Conservation (phyloP, 2,113 vertebrate species). For the Shinisaurus crocodilurus region DNA sequence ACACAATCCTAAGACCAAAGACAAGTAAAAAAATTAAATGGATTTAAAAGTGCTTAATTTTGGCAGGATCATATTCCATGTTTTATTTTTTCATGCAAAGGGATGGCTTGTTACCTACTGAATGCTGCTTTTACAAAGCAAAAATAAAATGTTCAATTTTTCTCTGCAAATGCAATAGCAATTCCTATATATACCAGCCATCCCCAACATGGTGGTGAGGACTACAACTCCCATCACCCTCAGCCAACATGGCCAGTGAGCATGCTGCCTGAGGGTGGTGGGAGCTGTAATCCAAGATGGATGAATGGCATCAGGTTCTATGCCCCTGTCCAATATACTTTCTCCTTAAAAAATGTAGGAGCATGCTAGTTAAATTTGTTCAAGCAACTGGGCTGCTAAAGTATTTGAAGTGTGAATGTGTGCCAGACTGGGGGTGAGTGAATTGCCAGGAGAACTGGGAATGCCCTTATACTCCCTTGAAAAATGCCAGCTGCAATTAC, state of each 20-base stretch:
- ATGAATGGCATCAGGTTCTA: no score
- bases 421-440: background rate
- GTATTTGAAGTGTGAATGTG: background rate
- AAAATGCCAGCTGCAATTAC: slow-evolving; percentile 28
- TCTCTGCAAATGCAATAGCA: background rate
- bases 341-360: background rate
- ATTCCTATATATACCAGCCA: no score
- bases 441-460: slow-evolving; percentile 7
- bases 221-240: no score
- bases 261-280: no score
- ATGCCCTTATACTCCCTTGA: slow-evolving; percentile 26
- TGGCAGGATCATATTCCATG: background rate
- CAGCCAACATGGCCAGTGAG: no score
- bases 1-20: background rate
- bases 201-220: no score
- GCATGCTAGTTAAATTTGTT: background rate
- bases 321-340: background rate
- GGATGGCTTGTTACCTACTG: background rate
- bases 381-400: slow-evolving; percentile 6
- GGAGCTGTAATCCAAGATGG: no score
- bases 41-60: background rate
- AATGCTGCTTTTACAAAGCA: background rate
- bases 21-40: background rate
- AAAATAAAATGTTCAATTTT: background rate
- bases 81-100: background rate